phyloP scores from a whole-genome alignment of 2,113 vertebrate genomes.

The Bubalus kerabau region DNA sequence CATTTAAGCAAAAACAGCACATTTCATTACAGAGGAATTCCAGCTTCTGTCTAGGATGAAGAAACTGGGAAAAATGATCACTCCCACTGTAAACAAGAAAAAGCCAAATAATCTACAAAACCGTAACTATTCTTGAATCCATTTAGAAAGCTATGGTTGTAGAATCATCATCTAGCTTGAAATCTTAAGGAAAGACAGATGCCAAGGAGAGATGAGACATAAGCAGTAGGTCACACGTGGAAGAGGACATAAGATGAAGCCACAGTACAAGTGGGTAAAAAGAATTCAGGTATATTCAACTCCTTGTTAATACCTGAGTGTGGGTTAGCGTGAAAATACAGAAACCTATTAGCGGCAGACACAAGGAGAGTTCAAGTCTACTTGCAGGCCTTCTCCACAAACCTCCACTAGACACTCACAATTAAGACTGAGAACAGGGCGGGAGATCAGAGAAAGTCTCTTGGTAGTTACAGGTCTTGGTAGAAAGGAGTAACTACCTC shows the following conservation, averaged over 20 bases:
- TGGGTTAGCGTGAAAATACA: background rate
- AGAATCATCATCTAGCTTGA: background rate
- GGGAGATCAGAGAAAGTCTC: background rate
- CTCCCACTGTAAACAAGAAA: background rate
- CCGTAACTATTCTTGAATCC: background rate
- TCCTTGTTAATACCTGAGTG: background rate
- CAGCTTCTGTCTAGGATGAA: background rate
- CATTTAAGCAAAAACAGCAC: background rate
- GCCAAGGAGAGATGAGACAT: background rate
- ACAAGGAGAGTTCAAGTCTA: background rate
- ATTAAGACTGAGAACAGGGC: background rate
- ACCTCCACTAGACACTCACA: background rate
- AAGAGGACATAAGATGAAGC: background rate
- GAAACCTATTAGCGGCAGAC: background rate
- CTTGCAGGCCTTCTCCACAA: background rate
- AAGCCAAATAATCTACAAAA: background rate
- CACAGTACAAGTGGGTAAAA: background rate
- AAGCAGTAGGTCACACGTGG: background rate
- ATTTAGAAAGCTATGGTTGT: background rate
- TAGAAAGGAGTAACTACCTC: background rate
- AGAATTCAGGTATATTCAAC: background rate
- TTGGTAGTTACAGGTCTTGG: background rate
- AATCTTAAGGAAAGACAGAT: background rate
- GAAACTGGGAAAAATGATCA: background rate
- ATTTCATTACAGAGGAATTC: slow-evolving; percentile 18